These are phyloP conservation scores for Mormyrus hasselquistii DNA, from an alignment of 2,797 vertebrate genomes.

Conservation along the genomic window DNA sequence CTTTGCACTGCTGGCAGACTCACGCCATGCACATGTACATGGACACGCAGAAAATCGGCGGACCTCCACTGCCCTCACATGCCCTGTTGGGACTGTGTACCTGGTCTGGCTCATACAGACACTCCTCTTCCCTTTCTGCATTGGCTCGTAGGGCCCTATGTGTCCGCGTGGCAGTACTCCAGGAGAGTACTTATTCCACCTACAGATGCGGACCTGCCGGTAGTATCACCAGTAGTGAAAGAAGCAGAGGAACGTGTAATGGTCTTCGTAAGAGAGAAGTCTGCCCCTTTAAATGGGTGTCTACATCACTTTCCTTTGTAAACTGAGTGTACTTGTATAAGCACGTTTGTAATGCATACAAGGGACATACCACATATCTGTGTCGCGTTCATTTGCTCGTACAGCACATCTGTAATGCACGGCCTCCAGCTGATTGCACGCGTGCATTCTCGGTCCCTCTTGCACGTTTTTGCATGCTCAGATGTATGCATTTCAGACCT, in stretches of 20 bases:
- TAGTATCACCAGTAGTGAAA: neutral
- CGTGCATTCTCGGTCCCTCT: neutral
- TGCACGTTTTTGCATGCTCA: neutral
- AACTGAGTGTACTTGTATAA: neutral
- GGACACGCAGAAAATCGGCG: neutral
- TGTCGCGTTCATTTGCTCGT: neutral
- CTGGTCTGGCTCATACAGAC: neutral
- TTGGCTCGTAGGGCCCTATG: neutral
- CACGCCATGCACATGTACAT: neutral
- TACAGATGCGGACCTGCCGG: neutral
- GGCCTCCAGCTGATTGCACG: neutral
- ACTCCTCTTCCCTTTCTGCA: neutral
- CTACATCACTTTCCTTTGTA: neutral
- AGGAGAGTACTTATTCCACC: neutral
- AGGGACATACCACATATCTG: neutral
- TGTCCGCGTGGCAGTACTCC: neutral
- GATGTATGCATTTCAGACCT: neutral
- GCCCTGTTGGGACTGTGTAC: neutral
- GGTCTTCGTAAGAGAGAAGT: neutral
- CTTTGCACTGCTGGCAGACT: neutral
- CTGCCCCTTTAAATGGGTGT: neutral
- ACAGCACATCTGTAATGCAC: neutral
- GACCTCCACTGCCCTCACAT: neutral
- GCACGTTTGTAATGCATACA: neutral
- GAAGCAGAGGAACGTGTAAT: neutral